Conservation (phyloP, 2,797 vertebrate genomes). For the Betta splendens region DNA sequence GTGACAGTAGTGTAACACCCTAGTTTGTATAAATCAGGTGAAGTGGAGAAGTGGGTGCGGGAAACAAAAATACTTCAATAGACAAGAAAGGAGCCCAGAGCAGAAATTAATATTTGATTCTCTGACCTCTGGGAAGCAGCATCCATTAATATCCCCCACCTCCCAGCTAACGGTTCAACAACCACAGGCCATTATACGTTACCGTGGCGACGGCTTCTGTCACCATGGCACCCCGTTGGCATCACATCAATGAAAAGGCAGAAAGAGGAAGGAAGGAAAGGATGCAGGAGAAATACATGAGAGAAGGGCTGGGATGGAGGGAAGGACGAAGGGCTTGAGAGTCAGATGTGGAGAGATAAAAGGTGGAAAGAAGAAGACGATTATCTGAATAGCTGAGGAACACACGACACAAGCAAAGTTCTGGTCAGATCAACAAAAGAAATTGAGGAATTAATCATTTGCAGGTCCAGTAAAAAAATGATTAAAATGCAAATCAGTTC, state of each 20-base stretch:
- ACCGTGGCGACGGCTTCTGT: conserved; percentile 64
- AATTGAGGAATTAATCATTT: too few species aligned
- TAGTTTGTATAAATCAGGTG: neutral
- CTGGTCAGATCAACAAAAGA: conserved; percentile 18
- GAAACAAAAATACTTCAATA: neutral
- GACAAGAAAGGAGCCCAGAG: conserved; percentile 4
- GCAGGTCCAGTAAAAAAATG: too few species aligned
- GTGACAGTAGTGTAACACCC: neutral
- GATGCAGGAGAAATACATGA: conserved; percentile 6
- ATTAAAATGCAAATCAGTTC: too few species aligned
- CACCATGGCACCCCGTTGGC: conserved; percentile 53
- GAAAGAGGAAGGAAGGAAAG: conserved; percentile 28
- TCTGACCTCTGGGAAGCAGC: conserved; percentile 36
- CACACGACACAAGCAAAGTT: conserved; percentile 30
- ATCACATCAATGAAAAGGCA: conserved; percentile 53
- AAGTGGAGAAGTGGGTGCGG: neutral
- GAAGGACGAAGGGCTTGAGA: conserved; percentile 25
- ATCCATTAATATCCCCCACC: conserved; percentile 28
- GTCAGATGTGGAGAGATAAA: conserved; percentile 10
- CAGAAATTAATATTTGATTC: conserved; percentile 53
- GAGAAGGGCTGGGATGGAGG: neutral
- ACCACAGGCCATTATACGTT: conserved; percentile 53
- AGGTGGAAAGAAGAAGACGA: conserved; percentile 1
- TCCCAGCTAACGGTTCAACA: conserved; percentile 34
- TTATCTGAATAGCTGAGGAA: conserved; percentile 3